phyloP scores from a whole-genome alignment of 2,113 vertebrate genomes.

The Falco punctatus region DNA sequence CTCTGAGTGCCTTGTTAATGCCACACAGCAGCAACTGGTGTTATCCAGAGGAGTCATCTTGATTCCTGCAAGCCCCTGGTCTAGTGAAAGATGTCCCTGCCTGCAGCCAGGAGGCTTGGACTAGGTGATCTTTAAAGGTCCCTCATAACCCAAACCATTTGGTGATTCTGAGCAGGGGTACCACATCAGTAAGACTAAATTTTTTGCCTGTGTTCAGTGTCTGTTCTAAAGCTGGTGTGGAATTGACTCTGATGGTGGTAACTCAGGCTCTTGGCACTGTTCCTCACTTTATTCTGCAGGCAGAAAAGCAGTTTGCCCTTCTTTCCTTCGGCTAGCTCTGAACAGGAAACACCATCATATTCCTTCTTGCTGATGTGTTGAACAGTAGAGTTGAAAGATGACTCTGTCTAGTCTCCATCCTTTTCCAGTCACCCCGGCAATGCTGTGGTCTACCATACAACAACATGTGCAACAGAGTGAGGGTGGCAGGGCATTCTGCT shows the following conservation, averaged over 20 bases:
- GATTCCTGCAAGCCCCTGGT: background rate
- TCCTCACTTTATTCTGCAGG: background rate
- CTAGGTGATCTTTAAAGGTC: background rate
- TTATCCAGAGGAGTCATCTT: background rate
- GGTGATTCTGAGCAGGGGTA: background rate
- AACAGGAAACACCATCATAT: background rate
- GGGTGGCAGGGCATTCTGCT: background rate
- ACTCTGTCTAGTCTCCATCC: background rate
- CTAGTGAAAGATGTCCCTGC: background rate
- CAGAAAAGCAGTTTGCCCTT: background rate
- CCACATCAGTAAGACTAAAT: background rate
- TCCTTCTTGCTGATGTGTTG: background rate
- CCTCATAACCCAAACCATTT: background rate
- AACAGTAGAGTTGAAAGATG: background rate
- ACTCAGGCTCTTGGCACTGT: background rate
- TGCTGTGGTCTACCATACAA: background rate
- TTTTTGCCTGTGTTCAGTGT: background rate
- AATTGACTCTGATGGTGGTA: background rate
- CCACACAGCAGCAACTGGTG: background rate
- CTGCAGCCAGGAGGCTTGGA: background rate
- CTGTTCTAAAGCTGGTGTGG: background rate
- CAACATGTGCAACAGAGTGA: background rate
- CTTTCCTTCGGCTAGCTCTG: background rate
- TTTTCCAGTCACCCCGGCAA: background rate
- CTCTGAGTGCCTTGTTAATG: background rate